Conservation (phyloP, 2,797 vertebrate genomes). For the Eospalax fontanierii region DNA sequence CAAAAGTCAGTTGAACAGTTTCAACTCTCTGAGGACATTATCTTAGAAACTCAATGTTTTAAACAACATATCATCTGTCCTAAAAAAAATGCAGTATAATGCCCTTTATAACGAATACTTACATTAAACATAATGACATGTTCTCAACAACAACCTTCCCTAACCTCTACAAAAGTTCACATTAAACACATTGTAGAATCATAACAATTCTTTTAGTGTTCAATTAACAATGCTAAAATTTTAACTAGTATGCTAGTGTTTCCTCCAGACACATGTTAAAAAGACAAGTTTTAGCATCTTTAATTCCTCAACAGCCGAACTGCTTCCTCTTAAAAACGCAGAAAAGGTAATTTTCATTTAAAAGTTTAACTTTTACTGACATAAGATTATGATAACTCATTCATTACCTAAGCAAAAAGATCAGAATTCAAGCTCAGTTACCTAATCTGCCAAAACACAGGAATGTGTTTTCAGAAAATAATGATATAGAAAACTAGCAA, state of each 20-base stretch:
- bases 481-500: neutral
- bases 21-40: neutral
- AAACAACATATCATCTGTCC: neutral
- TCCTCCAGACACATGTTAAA: neutral
- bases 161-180: too few species aligned
- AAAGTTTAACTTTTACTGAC: conserved; percentile 14
- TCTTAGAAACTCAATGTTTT: conserved; percentile 26
- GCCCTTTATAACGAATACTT: too few species aligned
- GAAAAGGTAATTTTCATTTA: neutral
- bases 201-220: too few species aligned
- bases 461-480: conserved; percentile 2
- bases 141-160: too few species aligned
- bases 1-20: conserved; percentile 31
- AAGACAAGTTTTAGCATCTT: neutral
- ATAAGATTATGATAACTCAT: neutral
- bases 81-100: neutral
- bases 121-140: too few species aligned
- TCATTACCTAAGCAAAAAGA: neutral
- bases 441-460: conserved; percentile 14
- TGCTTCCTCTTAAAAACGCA: neutral
- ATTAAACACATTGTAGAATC: too few species aligned
- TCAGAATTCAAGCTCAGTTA: neutral
- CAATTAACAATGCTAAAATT: too few species aligned
- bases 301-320: neutral
- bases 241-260: too few species aligned